Evolutionary conservation across 2,797 vertebrate genomes (phyloP).

Genomic region (Phrynocephalus guinanensis): DNA sequence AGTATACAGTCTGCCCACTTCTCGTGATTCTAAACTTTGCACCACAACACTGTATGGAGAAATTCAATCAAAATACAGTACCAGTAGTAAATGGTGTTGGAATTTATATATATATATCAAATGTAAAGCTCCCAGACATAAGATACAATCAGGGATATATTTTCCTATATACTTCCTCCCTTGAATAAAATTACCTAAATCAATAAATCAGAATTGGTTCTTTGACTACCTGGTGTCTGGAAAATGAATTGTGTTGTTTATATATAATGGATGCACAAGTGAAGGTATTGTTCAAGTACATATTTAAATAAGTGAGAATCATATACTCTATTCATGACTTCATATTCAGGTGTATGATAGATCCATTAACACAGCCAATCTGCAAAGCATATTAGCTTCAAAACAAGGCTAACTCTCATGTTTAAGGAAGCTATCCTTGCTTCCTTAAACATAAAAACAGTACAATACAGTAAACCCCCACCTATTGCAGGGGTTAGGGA

Average conservation of each 20-base stretch:
- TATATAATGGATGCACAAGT: background rate
- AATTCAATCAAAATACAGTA: background rate
- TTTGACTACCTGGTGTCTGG: background rate
- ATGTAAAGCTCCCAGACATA: too few species aligned
- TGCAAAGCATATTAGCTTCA: background rate
- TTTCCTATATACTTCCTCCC: background rate
- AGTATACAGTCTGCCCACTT: conserved; percentile 19
- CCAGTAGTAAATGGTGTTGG: too few species aligned
- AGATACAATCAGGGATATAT: background rate
- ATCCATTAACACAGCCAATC: background rate
- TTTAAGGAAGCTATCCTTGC: background rate
- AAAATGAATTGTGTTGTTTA: background rate
- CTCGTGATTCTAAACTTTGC: background rate
- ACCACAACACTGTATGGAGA: background rate
- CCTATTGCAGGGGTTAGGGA: too few species aligned
- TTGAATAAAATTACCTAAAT: background rate
- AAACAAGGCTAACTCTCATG: background rate
- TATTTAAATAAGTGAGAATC: background rate
- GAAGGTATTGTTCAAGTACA: background rate
- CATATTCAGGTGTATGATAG: background rate
- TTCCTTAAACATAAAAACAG: background rate
- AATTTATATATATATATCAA: background rate
- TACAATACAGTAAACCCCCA: too few species aligned
- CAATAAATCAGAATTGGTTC: background rate
- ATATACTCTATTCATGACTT: background rate